These are phyloP conservation scores for Cotesia vestalis DNA, from an alignment of 1,140 invertebrate genomes.

Conservation along the genomic window DNA sequence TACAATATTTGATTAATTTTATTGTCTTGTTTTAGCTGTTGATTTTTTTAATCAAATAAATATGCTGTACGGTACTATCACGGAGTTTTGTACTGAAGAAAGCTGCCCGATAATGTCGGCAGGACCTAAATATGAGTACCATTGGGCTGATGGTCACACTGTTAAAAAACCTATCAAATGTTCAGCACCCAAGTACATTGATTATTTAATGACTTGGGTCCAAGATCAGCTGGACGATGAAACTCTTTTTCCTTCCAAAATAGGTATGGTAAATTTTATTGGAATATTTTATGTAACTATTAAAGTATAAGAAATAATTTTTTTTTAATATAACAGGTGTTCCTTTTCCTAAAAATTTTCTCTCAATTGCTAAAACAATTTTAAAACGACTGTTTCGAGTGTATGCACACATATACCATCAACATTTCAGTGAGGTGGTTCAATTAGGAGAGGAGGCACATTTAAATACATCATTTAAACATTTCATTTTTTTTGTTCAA, in stretches of 20 bases:
- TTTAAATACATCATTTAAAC: conserved; percentile 99
- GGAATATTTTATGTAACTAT: not conserved
- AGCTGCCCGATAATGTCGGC: conserved; percentile 98
- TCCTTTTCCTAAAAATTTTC: conserved; percentile 98
- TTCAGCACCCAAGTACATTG: conserved; percentile 99
- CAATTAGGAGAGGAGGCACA: conserved; percentile 98
- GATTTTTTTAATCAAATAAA: conserved; percentile 99
- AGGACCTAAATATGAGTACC: conserved; percentile 99
- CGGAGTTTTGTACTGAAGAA: conserved; percentile 98
- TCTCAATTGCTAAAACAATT: conserved; percentile 97
- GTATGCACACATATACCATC: conserved; percentile 99
- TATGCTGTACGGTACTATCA: conserved; percentile 99
- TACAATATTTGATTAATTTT: not conserved
- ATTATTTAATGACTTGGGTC: conserved; percentile 99
- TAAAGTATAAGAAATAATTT: too few species aligned
- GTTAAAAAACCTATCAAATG: conserved; percentile 99
- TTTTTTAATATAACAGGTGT: conserved; percentile 73
- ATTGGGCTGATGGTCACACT: conserved; percentile 98
- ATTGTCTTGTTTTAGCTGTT: conserved; percentile 77
- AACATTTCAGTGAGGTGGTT: conserved; percentile 98
- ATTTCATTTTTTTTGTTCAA: conserved; percentile 99
- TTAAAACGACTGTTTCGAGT: conserved; percentile 97
- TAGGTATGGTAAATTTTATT: conserved; percentile 73
- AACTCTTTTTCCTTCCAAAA: conserved; percentile 98
- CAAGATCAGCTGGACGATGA: conserved; percentile 99